phyloP scores from a whole-genome alignment of 2,113 vertebrate species.

The Spheniscus mendiculus region DNA sequence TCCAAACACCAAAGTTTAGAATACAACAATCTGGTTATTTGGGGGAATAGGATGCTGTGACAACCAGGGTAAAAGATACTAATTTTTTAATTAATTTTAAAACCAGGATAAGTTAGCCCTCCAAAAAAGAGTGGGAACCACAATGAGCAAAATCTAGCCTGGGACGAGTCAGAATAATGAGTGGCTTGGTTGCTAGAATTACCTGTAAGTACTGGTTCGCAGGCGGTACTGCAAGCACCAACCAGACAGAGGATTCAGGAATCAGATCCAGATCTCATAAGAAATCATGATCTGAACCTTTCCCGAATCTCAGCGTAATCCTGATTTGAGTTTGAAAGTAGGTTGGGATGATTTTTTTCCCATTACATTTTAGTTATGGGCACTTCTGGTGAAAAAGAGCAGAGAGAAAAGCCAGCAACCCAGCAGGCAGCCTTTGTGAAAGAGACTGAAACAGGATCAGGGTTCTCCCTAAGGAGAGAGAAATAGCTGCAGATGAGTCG shows the following conservation, averaged over 20 bases:
- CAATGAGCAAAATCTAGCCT: neutral
- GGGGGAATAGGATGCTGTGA: neutral
- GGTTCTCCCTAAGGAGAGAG: constrained; percentile 21
- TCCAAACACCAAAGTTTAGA: neutral
- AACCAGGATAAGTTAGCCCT: neutral
- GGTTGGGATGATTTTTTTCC: neutral
- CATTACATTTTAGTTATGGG: neutral
- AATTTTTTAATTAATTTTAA: neutral
- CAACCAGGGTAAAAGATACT: neutral
- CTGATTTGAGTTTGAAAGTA: neutral
- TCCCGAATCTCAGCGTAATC: neutral
- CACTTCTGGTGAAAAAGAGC: neutral
- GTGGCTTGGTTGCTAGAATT: neutral
- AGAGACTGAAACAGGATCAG: constrained; percentile 32
- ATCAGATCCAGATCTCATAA: neutral
- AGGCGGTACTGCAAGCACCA: neutral
- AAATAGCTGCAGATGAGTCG: constrained; percentile 14
- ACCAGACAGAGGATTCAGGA: neutral
- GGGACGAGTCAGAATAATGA: neutral
- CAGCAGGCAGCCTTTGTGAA: constrained; percentile 20
- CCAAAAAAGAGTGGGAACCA: neutral
- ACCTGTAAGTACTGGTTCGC: neutral
- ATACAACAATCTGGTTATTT: neutral
- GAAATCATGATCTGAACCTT: neutral
- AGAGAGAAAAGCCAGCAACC: constrained; percentile 7